Conservation (phyloP, 2,113 vertebrate species). For the Microcebus jonahi region DNA sequence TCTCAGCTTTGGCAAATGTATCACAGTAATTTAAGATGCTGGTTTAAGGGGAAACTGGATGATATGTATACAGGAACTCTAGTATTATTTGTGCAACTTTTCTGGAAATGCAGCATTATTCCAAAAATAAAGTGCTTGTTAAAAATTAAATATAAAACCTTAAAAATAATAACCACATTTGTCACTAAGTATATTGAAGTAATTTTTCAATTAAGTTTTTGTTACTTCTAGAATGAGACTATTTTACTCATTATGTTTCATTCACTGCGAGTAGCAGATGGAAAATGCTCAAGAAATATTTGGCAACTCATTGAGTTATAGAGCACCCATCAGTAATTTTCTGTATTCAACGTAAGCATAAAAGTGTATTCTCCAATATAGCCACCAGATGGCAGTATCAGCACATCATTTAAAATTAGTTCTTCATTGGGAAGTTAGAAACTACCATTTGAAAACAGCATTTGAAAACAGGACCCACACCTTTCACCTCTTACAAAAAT, state of each 20-base stretch:
- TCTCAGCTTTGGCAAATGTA: not conserved
- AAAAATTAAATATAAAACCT: not conserved
- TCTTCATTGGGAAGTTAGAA: not conserved
- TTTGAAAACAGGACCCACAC: too few relatives aligned
- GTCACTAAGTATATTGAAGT: not conserved
- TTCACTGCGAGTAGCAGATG: not conserved
- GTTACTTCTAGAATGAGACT: not conserved
- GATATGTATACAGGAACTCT: fast-evolving
- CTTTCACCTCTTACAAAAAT: too few relatives aligned
- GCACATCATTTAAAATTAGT: not conserved
- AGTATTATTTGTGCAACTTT: not conserved
- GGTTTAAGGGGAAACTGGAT: not conserved
- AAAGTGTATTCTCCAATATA: fast-evolving
- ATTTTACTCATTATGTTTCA: not conserved
- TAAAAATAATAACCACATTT: not conserved
- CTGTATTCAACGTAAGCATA: not conserved
- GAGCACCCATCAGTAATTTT: not conserved
- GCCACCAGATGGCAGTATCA: conserved; percentile 67
- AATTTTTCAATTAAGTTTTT: not conserved
- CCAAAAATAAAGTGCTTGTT: not conserved
- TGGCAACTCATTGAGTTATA: not conserved
- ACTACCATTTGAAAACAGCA: not conserved
- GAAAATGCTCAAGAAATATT: not conserved
- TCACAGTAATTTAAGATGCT: not conserved
- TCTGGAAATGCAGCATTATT: not conserved